Evolutionary conservation across 2,888 invertebrate species (phyloP).

Genomic region (Drosophila hamatofila): DNA sequence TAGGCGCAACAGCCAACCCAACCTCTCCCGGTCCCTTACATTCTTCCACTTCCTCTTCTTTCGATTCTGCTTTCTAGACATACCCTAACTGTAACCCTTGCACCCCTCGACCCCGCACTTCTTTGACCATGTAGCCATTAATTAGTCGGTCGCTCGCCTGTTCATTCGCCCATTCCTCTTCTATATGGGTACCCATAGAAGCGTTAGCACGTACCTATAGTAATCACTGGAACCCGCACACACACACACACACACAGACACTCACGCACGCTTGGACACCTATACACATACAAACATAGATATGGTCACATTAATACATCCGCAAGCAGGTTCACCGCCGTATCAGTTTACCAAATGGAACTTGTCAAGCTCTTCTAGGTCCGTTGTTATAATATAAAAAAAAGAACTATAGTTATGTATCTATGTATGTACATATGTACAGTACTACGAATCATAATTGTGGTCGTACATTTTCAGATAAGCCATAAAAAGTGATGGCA

Average conservation of each 20-base stretch:
- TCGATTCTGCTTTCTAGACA: slow-evolving; percentile 28
- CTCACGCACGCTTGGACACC: background rate
- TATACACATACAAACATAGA: slow-evolving; percentile 28
- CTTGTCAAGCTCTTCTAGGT: slow-evolving; percentile 41
- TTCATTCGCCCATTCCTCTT: slow-evolving; percentile 34
- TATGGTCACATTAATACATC: slow-evolving; percentile 61
- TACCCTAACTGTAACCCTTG: slow-evolving; percentile 27
- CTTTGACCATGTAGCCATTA: slow-evolving; percentile 50
- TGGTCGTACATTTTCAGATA: slow-evolving; percentile 58
- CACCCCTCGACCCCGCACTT: slow-evolving; percentile 25
- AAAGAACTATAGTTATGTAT: slow-evolving; percentile 10
- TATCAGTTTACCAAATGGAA: slow-evolving; percentile 68
- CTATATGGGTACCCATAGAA: slow-evolving; percentile 56
- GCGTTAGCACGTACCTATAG: slow-evolving; percentile 47
- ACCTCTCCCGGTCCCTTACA: background rate
- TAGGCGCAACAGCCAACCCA: slow-evolving; percentile 31
- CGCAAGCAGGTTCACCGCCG: slow-evolving; percentile 41
- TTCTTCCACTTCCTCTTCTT: background rate
- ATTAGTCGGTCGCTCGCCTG: slow-evolving; percentile 53
- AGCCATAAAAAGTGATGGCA: slow-evolving; percentile 70
- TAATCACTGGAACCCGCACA: slow-evolving; percentile 26
- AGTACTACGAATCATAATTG: slow-evolving; percentile 15
- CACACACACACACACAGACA: background rate
- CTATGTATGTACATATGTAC: slow-evolving; percentile 11
- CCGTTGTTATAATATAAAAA: slow-evolving; percentile 20